A percentile compares a stretch with the other conserved stretches of the same genome.
phyloP scores from a whole-genome alignment of 2,113 vertebrate species.

The Puffinus mauretanicus region DNA sequence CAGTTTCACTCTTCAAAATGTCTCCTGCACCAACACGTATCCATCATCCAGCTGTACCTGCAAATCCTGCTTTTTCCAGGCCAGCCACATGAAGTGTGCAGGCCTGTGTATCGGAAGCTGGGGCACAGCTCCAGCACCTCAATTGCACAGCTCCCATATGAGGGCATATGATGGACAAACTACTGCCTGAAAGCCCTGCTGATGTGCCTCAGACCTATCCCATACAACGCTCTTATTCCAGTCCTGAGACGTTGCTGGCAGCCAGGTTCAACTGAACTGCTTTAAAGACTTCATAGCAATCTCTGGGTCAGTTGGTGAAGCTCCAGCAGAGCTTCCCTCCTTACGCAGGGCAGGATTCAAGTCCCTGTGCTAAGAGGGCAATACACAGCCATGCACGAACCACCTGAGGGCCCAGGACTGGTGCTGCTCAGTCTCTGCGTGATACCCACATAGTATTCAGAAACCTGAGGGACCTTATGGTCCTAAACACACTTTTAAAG shows the following conservation, averaged over 20 bases:
- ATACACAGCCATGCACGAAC: rapidly evolving
- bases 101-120: background rate
- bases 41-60: background rate
- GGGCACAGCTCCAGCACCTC: background rate
- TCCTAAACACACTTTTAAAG: background rate
- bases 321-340: background rate
- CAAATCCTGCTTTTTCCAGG: background rate
- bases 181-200: background rate
- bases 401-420: background rate
- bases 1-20: background rate
- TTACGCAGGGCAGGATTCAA: background rate
- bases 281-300: background rate
- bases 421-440: background rate
- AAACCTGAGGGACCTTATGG: background rate
- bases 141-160: background rate
- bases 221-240: background rate
- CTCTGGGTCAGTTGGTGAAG: background rate
- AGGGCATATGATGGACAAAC: background rate
- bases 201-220: background rate
- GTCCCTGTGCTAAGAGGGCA: background rate
- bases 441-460: background rate
- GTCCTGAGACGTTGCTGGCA: background rate
- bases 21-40: background rate
- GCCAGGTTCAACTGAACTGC: background rate
- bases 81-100: background rate